Conservation (phyloP, 1,140 invertebrate species). For the Physella acuta region DNA sequence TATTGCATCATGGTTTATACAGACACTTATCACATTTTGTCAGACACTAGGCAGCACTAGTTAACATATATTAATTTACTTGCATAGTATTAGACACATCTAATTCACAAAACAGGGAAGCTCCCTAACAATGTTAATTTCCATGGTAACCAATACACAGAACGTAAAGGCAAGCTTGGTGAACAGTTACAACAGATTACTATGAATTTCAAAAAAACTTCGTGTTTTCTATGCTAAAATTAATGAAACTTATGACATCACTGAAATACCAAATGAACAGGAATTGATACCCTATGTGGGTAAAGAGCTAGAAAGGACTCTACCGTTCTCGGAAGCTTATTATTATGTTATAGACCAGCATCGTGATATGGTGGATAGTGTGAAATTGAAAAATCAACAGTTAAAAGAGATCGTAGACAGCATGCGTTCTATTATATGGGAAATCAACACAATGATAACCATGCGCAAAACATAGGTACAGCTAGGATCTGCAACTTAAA, state of each 20-base stretch:
- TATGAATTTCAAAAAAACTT: constrained; percentile 78
- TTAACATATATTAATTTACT: no score
- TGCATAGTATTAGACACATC: no score
- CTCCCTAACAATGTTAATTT: constrained; percentile 21
- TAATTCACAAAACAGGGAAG: no score
- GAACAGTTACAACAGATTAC: constrained; percentile 78
- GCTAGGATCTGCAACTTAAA: background rate
- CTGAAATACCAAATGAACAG: constrained; percentile 76
- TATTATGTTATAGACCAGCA: constrained; percentile 72
- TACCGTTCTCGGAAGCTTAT: constrained; percentile 39
- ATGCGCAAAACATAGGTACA: constrained; percentile 68
- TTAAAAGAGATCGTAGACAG: constrained; percentile 92
- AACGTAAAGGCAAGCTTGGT: constrained; percentile 82
- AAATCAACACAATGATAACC: constrained; percentile 93
- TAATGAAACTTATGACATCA: constrained; percentile 72
- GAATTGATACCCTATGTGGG: constrained; percentile 74
- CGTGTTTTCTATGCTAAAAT: constrained; percentile 87
- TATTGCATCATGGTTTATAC: no score
- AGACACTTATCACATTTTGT: no score
- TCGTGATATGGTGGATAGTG: constrained; percentile 75
- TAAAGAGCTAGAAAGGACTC: constrained; percentile 69
- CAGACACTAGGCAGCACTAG: no score
- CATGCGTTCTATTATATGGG: constrained; percentile 87
- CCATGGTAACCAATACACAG: constrained; percentile 62
- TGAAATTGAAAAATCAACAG: constrained; percentile 85